Evolutionary conservation across 2,888 invertebrate species (phyloP), one percentile per base, ranked within the genome.

Genomic region (Altica lythri): DNA sequence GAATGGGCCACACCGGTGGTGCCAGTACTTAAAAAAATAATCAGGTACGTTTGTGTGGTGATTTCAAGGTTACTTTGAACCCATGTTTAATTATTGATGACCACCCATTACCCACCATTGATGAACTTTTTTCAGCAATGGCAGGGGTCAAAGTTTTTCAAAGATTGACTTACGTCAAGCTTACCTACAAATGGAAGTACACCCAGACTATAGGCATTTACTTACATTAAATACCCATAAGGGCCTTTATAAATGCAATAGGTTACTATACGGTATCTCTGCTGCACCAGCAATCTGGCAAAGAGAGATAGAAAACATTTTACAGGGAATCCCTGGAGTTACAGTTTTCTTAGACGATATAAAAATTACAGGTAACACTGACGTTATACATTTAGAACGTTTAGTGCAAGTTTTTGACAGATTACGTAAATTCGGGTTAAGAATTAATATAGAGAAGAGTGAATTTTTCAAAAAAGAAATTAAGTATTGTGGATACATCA

Each of bases 201-300:
- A 67, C 22, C 66, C 65, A 2, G 66, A 69, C 14, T 64, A 68
- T 55, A 57, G 63, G 49, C 57, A 71, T 12, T 59, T 67, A 10
- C 46, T 72, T 12, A 73, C 72, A 1, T 58, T 75, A 38, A 72
- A 53, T 55, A 74, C 72, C 1, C 71, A 68, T 46, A 70, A 69
- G 47, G 73, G 72, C 2, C 47, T 73, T 9, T 73, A 62, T 53
- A 54, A 64, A 43, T 66, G 65, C 40, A 72, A 62, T 4, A 51
- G 72, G 9, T 48, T 72, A 38, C 61, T 68, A 62, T 72, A 66
- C 53, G 72, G 71, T 2, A 52, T 73, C 2, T 66, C 71, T 6
- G 18, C 29, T 29, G 61, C 57, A n/a, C 63, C 57, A n/a, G 53
- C 34, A n/a, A 59, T 59, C 18, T 62, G 49, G 52, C 62, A 61